Base-by-base conservation (phyloP, 2,797 vertebrate species). In the Astyanax mexicanus region DNA sequence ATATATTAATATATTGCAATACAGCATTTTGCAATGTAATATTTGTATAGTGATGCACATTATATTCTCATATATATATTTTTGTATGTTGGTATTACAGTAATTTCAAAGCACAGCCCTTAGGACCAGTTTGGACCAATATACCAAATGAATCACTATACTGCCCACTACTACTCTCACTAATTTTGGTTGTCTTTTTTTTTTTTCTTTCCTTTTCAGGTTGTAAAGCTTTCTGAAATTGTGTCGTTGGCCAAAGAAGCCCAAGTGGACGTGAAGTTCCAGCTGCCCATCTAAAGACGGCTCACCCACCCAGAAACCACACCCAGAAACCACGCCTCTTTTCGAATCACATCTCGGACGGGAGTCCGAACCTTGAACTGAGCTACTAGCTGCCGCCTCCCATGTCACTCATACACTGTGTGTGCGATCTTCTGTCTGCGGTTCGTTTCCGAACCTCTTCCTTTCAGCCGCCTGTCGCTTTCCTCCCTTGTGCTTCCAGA, bases 141-240 rank as follows among this genome's bases (percentile, higher is more conserved):
- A n/a, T n/a, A n/a, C n/a, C n/a, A n/a, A n/a, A n/a, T n/a, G n/a
- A n/a, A n/a, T n/a, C 19, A 12, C 19, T 10, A 4, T 10, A 27
- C 3, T 44, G 13, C 17, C 11, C n/a, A n/a, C n/a, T n/a, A n/a
- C n/a, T n/a, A n/a, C n/a, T 17, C 45, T 55, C 10, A 32, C 49
- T 44, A 0, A 27, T 13, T 45, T 9, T 38, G n/a, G n/a, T n/a
- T n/a, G n/a, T 4, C 9, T 4, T 29, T 6, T 19, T 52, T 12
- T 21, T 6, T 10, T 3, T 47, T 42, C 37, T 42, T n/a, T 72
- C 8, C 45, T 6, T 60, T 21, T 60, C 37, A 99, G 98, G 97
- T 99, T 85, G 97, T 99, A 66, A 98, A 97, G 85, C 96, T 99
- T 75, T 99, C 98, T 83, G 97, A 98, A 92, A 99, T 99, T 38